Evolutionary conservation across 2,888 invertebrate genomes (phyloP), one percentile per base, ranked within the genome.

Genomic region (Neelides folsomi): DNA sequence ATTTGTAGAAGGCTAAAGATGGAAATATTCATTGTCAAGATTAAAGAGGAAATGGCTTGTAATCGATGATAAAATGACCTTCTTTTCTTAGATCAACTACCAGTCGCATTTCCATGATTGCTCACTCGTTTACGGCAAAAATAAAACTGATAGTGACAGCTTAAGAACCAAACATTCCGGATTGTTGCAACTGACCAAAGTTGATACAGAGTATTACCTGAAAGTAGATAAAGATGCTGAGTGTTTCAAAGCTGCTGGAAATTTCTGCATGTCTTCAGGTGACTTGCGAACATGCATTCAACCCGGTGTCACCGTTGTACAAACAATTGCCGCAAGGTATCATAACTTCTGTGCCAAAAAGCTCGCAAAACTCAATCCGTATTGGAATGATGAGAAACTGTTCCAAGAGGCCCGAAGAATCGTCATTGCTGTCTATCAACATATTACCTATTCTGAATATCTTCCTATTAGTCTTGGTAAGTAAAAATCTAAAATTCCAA

Each of bases 271-370:
- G 48, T 54, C 50, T 27, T 56, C 59, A 15, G 64, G 64, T 8
- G 64, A 64, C 39, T 53, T 60, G 9, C 52, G 64, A 13, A 53
- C 58, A n/a, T 60, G 58, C 7, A 56, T 62, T 19, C 62, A 64
- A 40, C 62, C 64, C 2, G 62, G 60, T 7, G 49, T 64, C 4
- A 50, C 57, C 5, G 12, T 54, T 5, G 38, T 54, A 3, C 60
- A 62, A 52, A 61, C 54, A 18, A 19, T 64, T 2, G 45, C 45
- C 12, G 45, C 55, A 27, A 47, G 58, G 1, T 47, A 55, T 37
- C 64, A 64, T 51, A 64, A 64, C 44, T 54, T 54, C 40, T 56
- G 58, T 51, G 62, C 62, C 39, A 55, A 49, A 19, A 56, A 59
- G 44, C 39, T 64, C 16, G 45, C 40, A 16, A 34, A 53, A 13